Base-by-base conservation (phyloP, 2,888 invertebrate species). In the Brachypalpus laphriformis region DNA sequence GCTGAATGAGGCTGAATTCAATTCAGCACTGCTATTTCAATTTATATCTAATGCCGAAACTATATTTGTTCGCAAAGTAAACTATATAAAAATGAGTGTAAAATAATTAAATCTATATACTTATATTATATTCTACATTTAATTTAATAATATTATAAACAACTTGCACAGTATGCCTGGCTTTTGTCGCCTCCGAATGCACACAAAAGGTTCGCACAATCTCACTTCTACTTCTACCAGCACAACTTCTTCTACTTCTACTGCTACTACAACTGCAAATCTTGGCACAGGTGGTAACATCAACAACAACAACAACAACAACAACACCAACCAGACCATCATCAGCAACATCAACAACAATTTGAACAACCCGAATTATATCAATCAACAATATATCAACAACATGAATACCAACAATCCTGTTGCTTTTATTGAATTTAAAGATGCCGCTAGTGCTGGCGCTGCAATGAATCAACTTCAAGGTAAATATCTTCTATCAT, bases 381-480 rank as follows among this genome's bases (percentile, higher is more conserved):
- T 57, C 18, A 87, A 88, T 59, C 87, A 88, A 85, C 87, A 83
- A 59, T 65, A 34, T 66, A 20, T 54, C 61, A 68, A 6, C 68
- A 65, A 59, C 34, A 57, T 45, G 70, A 80, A 88, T 76, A 28
- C 42, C 47, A 96, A 95, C 91, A 95, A 96, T 92, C 98, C 98
- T 89, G 98, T 99, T 93, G 98, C 98, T 92, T 99, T 99, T 95
- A 97, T 98, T 93, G 98, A 99, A 94, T 99, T 97, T 94, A 95
- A 96, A 94, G 97, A 97, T 94, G 95, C 98, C 90, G 94, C 95
- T 90, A 97, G 96, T 93, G 99, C 99, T 91, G 95, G 96, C 91
- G 95, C 96, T 91, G 98, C 98, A 90, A 95, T 98, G 96, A 95
- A 95, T 91, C 95, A 97, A 91, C 96, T 99, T 90, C 98, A 99